Conservation (phyloP, 2,797 vertebrate species). For the Acridotheres tristis region DNA sequence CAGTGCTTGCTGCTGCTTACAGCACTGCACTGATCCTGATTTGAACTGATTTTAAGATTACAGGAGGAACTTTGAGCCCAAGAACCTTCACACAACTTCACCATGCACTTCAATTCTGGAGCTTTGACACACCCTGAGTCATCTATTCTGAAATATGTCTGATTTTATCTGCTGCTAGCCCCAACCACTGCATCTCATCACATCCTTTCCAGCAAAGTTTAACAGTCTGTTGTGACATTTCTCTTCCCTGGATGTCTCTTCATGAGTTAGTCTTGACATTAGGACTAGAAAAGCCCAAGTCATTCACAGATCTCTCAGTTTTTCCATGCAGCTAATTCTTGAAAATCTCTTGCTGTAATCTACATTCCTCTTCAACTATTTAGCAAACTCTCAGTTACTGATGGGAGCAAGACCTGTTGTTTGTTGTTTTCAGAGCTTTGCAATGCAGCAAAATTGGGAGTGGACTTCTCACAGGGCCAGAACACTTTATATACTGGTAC, state of each 20-base stretch:
- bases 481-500: not conserved
- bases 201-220: not conserved
- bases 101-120: not conserved
- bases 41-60: not conserved
- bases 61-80: not conserved
- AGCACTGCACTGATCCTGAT: not conserved
- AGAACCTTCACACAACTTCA: not conserved
- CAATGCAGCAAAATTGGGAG: not conserved
- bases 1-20: not conserved
- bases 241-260: not conserved
- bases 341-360: not conserved
- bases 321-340: not conserved
- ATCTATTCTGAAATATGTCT: not conserved
- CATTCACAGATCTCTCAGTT: not conserved
- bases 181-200: not conserved
- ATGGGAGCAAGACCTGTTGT: not conserved
- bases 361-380: not conserved
- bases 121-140: not conserved
- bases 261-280: not conserved
- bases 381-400: not conserved
- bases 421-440: not conserved
- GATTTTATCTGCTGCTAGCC: not conserved
- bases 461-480: not conserved
- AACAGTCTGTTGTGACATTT: not conserved
- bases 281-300: not conserved